phyloP scores from a whole-genome alignment of 2,113 vertebrate species.

The Chlorocebus sabaeus region DNA sequence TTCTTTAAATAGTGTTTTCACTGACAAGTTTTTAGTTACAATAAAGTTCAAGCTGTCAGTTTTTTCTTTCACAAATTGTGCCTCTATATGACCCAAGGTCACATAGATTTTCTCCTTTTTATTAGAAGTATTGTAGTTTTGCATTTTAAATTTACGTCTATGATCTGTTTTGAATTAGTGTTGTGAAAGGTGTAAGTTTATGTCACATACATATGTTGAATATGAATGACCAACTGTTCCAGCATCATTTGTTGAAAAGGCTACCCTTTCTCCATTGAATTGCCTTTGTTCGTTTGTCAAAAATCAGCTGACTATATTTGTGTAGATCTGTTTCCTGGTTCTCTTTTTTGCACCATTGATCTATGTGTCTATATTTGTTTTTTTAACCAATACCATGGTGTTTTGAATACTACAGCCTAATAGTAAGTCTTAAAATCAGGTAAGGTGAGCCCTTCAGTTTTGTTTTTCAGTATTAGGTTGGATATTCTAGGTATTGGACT shows the following conservation, averaged over 20 bases:
- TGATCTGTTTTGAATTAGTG: background rate
- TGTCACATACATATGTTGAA: background rate
- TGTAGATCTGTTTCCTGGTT: too few relatives aligned
- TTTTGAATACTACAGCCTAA: background rate
- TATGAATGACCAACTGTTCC: background rate
- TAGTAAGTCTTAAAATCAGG: background rate
- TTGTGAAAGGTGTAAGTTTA: background rate
- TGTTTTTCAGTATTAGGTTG: background rate
- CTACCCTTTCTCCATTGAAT: background rate
- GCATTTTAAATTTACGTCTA: background rate
- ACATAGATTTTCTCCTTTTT: background rate
- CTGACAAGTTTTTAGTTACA: background rate
- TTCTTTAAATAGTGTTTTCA: background rate
- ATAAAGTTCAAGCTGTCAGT: background rate
- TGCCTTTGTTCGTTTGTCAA: background rate
- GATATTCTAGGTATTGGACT: background rate
- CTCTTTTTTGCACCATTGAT: too few relatives aligned
- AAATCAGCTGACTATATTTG: background rate
- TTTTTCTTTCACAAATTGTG: background rate
- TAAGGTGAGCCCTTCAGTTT: background rate
- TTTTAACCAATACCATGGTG: too few relatives aligned
- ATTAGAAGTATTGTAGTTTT: background rate
- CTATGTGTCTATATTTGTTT: too few relatives aligned
- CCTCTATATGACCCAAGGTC: background rate
- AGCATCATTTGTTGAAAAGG: background rate